Conservation (phyloP, 2,888 invertebrate species). For the Athalia rosae region DNA sequence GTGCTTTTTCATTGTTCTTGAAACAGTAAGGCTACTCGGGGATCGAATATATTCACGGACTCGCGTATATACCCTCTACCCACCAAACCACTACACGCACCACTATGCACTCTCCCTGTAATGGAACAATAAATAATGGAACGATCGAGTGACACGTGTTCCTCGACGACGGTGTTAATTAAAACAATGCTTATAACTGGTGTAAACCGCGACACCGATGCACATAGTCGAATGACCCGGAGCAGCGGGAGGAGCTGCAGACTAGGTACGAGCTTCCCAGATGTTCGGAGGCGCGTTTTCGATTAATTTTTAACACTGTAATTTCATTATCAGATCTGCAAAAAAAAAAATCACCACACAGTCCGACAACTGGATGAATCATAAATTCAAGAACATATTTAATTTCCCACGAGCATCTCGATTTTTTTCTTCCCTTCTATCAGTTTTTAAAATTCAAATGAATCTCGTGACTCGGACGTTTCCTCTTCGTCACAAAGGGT, state of each 20-base stretch:
- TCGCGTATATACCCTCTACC: too few species aligned
- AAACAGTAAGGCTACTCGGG: constrained; percentile 48
- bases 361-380: too few species aligned
- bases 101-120: not conserved
- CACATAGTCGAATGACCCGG: not conserved
- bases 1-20: constrained; percentile 53
- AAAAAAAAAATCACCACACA: not conserved
- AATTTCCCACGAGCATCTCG: too few species aligned
- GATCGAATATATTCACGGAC: too few species aligned
- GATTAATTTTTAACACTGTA: not conserved
- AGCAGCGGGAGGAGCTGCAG: not conserved
- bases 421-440: not conserved
- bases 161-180: constrained; percentile 62
- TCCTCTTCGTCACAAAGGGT: constrained; percentile 3
- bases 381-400: too few species aligned
- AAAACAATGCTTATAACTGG: constrained; percentile 62
- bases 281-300: not conserved
- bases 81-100: too few species aligned
- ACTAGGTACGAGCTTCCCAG: not conserved
- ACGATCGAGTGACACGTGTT: constrained; percentile 55
- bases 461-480: constrained; percentile 1
- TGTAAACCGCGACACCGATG: constrained; percentile 40
- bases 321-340: not conserved
- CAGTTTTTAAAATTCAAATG: not conserved
- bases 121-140: constrained; percentile 6